Base-by-base conservation (phyloP, 2,888 invertebrate species). In the Sipha maydis region DNA sequence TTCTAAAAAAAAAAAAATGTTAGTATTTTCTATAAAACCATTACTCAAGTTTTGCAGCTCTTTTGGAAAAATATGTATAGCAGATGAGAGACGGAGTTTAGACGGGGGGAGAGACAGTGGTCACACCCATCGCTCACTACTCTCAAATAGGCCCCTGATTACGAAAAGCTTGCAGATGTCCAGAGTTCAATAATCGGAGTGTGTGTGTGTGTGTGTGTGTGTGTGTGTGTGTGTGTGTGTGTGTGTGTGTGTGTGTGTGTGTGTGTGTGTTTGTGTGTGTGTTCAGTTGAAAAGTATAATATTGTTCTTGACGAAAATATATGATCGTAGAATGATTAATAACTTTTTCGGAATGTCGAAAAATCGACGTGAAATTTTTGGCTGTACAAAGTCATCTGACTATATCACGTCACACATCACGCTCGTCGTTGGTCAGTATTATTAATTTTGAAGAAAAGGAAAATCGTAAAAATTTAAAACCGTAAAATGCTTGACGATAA, bases 281-380 rank as follows among this genome's bases (percentile, higher is more conserved):
- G 83, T 31, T 54, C 25, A 48, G 61, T 38, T 25, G 34, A 80
- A 61, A 48, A 25, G 31, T 54, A 31, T 69, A 67, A 67, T 80
- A 80, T 67, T 67, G 19, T 67, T 67, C 41, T 67, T 67, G 38
- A 67, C 80, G 67, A 80, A 28, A 80, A 80, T 28, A 80, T 80
- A 80, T 41, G 67, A 67, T 19, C 34, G 69, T 9, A 3, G 19
- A 69, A 82, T 48, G 69, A 82, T 82, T 82, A 82, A 82, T 82
- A 82, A 69, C 28, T 34, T 71, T 77, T 83, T 28, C 25, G 83
- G 28, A 69, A 69, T 9, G 31, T 25, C 7, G 19, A 25, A 14
- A 48, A 71, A 83, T 73, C 71, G 83, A 71, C 48, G 31, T 34
- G 80, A 48, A 48, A 25, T 38, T 11, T n/a, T 75, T 38, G 3